Conservation (phyloP, 2,797 vertebrate genomes). For the Amblyopsis hoosieri region DNA sequence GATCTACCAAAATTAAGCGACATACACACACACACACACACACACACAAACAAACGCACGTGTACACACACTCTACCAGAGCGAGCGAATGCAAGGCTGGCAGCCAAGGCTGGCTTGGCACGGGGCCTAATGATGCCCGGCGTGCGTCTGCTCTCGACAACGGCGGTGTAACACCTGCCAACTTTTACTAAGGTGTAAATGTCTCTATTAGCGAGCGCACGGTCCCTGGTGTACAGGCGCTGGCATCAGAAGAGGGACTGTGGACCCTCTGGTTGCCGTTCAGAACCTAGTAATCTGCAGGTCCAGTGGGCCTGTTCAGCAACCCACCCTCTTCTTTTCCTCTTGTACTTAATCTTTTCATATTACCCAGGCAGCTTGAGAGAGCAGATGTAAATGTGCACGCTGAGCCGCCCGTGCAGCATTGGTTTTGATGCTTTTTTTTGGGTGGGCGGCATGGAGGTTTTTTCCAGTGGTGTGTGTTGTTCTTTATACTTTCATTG, state of each 20-base stretch:
- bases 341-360: constrained; percentile 51
- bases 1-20: constrained; percentile 26
- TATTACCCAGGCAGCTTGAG: constrained; percentile 39
- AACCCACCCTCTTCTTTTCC: constrained; percentile 34
- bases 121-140: constrained; percentile 94
- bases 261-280: constrained; percentile 78
- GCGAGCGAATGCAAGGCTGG: constrained; percentile 72
- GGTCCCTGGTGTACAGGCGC: constrained; percentile 57
- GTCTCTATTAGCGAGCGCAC: constrained; percentile 92
- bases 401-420: neutral
- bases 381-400: constrained; percentile 33
- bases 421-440: no score
- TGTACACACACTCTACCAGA: constrained; percentile 37
- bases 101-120: constrained; percentile 92
- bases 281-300: constrained; percentile 68
- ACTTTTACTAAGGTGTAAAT: constrained; percentile 97
- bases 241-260: constrained; percentile 85
- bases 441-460: no score
- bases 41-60: constrained; percentile 9
- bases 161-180: constrained; percentile 95
- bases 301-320: constrained; percentile 68
- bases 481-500: no score
- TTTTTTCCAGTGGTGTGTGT: no score
- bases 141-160: constrained; percentile 92
- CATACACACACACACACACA: constrained; percentile 8